Base-by-base conservation (phyloP, 2,113 vertebrate species). In the Rynchops niger region DNA sequence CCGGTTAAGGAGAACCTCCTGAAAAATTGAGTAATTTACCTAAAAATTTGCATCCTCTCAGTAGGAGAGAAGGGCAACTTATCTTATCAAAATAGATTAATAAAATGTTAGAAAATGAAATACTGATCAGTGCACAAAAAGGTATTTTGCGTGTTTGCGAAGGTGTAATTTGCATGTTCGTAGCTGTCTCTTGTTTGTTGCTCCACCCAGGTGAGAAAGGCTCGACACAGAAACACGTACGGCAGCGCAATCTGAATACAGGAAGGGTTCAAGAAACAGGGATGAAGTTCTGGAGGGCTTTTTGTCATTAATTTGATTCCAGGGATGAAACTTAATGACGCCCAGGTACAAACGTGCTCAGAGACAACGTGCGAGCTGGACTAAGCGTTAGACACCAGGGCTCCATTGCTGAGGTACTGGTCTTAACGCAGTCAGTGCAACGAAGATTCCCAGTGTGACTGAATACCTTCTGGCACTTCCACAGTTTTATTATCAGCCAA, bases 51-150 rank as follows among this genome's bases (percentile, higher is more conserved):
- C 16, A 40, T 45, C 29, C 21, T 58, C 19, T 69, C 43, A 34
- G 8, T 2, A 47, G 25, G 3, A 81, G 6, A 73, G 10, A 3
- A 40, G 2, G 2, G 4, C 0, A 7, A 86, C 25, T 56, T 58
- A 61, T 45, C 49, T 21, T 45, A 40, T 18, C n/a, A 65, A 80
- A 82, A 66, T 7, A 77, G 27, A 69, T 23, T 20, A 74, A 67
- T 69, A 55, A 67, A 79, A 49, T 9, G 7, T 25, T 49, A 82
- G 52, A 80, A 87, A 90, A 72, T 40, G 1, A 94, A 89, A 73
- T 47, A 66, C 15, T 38, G n/a, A 45, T 62, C n/a, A 34, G 11
- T 45, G 23, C 36, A 69, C 15, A 79, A 56, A 17, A 49, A 8
- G 0, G 9, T 49, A 62, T 38, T 82, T 78, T 52, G 15, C 5